These are phyloP conservation scores for Quadroppia sp. DNA, from an alignment of 2,888 invertebrate species.

Conservation along the genomic window DNA sequence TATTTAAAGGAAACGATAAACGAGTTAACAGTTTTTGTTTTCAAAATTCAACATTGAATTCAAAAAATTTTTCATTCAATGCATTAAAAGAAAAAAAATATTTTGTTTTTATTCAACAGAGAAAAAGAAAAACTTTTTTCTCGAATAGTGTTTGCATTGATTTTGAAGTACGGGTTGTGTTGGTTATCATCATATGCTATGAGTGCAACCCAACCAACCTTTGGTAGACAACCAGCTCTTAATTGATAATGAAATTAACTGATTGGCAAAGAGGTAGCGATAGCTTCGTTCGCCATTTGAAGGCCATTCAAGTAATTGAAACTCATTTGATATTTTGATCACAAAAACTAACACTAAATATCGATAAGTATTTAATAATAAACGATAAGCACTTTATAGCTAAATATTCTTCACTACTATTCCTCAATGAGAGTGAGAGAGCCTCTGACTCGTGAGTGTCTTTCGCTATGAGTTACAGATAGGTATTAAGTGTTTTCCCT, in stretches of 20 bases:
- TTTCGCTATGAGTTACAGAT: neutral
- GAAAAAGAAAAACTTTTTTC: neutral
- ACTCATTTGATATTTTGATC: slow-evolving; percentile 4
- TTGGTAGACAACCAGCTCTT: slow-evolving; percentile 2
- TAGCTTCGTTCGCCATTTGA: slow-evolving; percentile 10
- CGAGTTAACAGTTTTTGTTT: too few species aligned
- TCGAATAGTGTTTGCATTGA: neutral
- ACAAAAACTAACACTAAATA: neutral
- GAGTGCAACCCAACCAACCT: neutral
- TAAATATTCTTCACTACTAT: neutral
- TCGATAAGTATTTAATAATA: neutral
- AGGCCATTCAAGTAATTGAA: slow-evolving; percentile 19
- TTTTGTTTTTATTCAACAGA: too few species aligned
- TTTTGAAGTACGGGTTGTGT: slow-evolving; percentile 8
- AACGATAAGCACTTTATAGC: slow-evolving; percentile 14
- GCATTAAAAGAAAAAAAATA: too few species aligned
- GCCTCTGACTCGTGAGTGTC: neutral
- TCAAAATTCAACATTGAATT: too few species aligned
- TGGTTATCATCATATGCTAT: neutral
- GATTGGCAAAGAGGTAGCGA: slow-evolving; percentile 26
- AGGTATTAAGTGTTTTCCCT: neutral
- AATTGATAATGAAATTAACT: slow-evolving; percentile 26
- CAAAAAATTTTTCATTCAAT: too few species aligned
- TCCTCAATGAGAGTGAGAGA: neutral
- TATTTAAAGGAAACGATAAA: too few species aligned